A percentile compares a stretch with the other conserved stretches of the same genome.
Evolutionary conservation across 2,888 invertebrate genomes (phyloP).

Genomic region (Hanleya hanleyi): DNA sequence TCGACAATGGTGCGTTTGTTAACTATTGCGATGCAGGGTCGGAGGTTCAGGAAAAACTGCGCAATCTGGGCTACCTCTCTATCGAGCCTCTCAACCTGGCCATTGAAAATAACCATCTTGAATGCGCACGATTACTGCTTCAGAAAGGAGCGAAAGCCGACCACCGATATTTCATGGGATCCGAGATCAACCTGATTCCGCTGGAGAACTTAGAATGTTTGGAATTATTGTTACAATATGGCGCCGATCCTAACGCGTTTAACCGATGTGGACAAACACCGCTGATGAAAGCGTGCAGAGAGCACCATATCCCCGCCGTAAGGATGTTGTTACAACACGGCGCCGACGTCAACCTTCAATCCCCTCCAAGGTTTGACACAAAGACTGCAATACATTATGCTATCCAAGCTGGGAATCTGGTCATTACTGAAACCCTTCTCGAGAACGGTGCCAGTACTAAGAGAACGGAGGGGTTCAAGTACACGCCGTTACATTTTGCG

Average conservation of each 20-base stretch:
- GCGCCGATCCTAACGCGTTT: slow-evolving; percentile 89
- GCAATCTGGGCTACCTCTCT: slow-evolving; percentile 55
- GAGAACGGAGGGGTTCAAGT: slow-evolving; percentile 78
- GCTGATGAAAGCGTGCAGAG: slow-evolving; percentile 89
- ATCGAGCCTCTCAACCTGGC: slow-evolving; percentile 93
- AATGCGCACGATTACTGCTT: slow-evolving; percentile 79
- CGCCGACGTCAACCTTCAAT: slow-evolving; percentile 89
- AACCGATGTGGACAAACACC: slow-evolving; percentile 92
- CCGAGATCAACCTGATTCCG: slow-evolving; percentile 91
- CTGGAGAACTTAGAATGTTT: slow-evolving; percentile 85
- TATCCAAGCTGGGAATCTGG: slow-evolving; percentile 83
- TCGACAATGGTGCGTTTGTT: slow-evolving; percentile 86
- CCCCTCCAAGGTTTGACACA: slow-evolving; percentile 89
- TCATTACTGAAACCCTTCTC: slow-evolving; percentile 84
- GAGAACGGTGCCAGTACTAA: slow-evolving; percentile 87
- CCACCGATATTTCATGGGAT: slow-evolving; percentile 92
- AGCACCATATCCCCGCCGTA: slow-evolving; percentile 56
- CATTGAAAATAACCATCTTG: slow-evolving; percentile 87
- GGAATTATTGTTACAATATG: slow-evolving; percentile 86
- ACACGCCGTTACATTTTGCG: slow-evolving; percentile 88
- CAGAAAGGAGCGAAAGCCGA: slow-evolving; percentile 92
- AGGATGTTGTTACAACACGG: slow-evolving; percentile 83
- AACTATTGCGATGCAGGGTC: slow-evolving; percentile 84
- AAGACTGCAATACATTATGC: slow-evolving; percentile 92
- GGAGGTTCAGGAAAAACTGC: slow-evolving; percentile 53